phyloP scores from a whole-genome alignment of 2,888 invertebrate genomes.

The Resseliella maxima region DNA sequence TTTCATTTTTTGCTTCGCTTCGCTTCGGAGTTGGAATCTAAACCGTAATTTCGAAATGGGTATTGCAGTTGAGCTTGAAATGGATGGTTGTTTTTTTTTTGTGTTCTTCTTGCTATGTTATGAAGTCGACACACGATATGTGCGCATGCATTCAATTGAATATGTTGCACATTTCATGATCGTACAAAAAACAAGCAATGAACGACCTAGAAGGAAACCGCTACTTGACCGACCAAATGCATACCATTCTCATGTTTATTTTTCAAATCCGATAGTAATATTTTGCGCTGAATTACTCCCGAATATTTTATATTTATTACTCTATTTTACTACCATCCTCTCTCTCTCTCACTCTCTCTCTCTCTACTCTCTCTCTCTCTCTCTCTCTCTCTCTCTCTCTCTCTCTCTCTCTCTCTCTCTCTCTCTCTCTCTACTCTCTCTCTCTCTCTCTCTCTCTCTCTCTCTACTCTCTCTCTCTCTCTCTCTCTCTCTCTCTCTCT shows the following conservation, averaged over 20 bases:
- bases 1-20: not conserved
- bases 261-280: slow-evolving; percentile 39
- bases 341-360: no score
- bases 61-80: slow-evolving; percentile 52
- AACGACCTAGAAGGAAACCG: slow-evolving; percentile 53
- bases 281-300: slow-evolving; percentile 1
- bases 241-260: slow-evolving; percentile 16
- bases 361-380: no score
- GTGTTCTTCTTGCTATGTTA: not conserved
- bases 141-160: not conserved
- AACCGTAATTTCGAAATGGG: slow-evolving; percentile 51
- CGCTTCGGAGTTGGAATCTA: not conserved
- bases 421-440: not conserved
- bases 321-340: not conserved
- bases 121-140: slow-evolving; percentile 14
- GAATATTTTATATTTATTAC: not conserved
- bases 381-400: no score
- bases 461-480: no score
- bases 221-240: slow-evolving; percentile 38
- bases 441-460: no score
- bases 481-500: no score
- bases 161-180: slow-evolving; percentile 48
- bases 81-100: no score
- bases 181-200: not conserved
- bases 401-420: no score